Evolutionary conservation across 2,888 invertebrate species (phyloP).

Genomic region (Agrochola macilenta): DNA sequence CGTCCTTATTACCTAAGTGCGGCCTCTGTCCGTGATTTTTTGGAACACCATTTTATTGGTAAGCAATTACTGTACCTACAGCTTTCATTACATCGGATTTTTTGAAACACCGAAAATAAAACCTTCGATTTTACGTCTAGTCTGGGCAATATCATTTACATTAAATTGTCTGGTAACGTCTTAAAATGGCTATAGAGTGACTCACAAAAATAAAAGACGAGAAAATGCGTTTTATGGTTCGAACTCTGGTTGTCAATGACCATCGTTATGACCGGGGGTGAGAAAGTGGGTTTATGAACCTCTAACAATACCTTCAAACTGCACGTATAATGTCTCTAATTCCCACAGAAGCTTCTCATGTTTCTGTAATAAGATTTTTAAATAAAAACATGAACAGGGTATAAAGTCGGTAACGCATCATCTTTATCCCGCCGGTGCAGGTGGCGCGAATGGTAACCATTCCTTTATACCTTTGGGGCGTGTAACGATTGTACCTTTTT

Average conservation of each 20-base stretch:
- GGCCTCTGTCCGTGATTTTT: background rate
- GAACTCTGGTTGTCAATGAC: slow-evolving; percentile 19
- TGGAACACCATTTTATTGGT: background rate
- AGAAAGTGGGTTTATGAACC: slow-evolving; percentile 4
- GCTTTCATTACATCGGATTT: slow-evolving; percentile 3
- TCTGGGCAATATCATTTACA: slow-evolving; percentile 10
- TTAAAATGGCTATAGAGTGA: slow-evolving; percentile 20
- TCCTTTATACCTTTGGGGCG: slow-evolving; percentile 18
- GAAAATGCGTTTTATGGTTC: slow-evolving; percentile 44
- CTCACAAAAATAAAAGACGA: slow-evolving; percentile 24
- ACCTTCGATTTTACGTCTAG: slow-evolving; percentile 11
- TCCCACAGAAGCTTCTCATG: slow-evolving; percentile 11
- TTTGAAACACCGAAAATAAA: background rate
- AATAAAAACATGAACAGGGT: slow-evolving; percentile 31
- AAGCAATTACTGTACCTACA: slow-evolving; percentile 1
- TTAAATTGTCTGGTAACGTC: slow-evolving; percentile 23
- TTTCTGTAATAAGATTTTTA: slow-evolving; percentile 32
- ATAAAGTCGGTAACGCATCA: slow-evolving; percentile 35
- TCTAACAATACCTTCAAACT: slow-evolving; percentile 8
- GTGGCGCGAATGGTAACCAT: slow-evolving; percentile 29
- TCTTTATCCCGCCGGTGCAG: slow-evolving; percentile 41
- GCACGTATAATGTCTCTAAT: background rate
- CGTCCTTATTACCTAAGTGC: background rate
- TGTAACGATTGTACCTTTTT: slow-evolving; percentile 33
- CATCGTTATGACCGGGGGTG: slow-evolving; percentile 9